Base-by-base conservation (phyloP, 2,888 invertebrate genomes). In the Ashinkailepas kermadecensis region DNA sequence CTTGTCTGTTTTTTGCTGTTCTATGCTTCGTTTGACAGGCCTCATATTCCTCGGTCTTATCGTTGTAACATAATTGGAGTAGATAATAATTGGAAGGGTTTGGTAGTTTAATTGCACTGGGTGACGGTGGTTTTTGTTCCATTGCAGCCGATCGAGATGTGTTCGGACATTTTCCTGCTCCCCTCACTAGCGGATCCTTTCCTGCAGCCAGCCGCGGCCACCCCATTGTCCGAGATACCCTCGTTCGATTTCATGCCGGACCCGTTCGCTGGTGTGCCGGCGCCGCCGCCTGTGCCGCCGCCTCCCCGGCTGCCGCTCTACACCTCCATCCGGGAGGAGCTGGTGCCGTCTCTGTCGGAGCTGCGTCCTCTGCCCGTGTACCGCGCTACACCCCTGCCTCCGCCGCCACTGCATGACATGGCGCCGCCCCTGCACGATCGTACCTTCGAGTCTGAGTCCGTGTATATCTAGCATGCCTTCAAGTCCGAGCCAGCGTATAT, bases 291-390 rank as follows among this genome's bases (percentile, higher is more conserved):
- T 3, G 13, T 21, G 13, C 74, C 74, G 54, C 56, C 54, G 15
- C 54, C 56, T 0, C 74, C 74, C 54, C 56, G 83, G 4, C 82
- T 82, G 74, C 81, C 84, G 62, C 81, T 82, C 81, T 83, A 82
- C 65, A 83, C 82, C 62, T 82, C 81, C 64, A 82, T 81, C 21
- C 82, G 82, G 64, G 83, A 83, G 70, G 84, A 82, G 58, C 83
- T 83, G 78, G 83, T 82, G 83, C 82, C 82, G 54, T n/a, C n/a
- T n/a, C n/a, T n/a, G n/a, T n/a, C 82, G 81, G 18, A 67, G 65
- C 54, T 83, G 59, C 25, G 82, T 78, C 67, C 81, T 81, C 23
- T 83, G 81, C 39, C 82, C 81, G 15, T 83, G 80, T 59, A 78
- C 80, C 39, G 83, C 78, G 81, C 82, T 81, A 62, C 81, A 79